These are phyloP conservation scores for Atopsyche davidsoni DNA, from an alignment of 1,140 invertebrate species.

Conservation along the genomic window DNA sequence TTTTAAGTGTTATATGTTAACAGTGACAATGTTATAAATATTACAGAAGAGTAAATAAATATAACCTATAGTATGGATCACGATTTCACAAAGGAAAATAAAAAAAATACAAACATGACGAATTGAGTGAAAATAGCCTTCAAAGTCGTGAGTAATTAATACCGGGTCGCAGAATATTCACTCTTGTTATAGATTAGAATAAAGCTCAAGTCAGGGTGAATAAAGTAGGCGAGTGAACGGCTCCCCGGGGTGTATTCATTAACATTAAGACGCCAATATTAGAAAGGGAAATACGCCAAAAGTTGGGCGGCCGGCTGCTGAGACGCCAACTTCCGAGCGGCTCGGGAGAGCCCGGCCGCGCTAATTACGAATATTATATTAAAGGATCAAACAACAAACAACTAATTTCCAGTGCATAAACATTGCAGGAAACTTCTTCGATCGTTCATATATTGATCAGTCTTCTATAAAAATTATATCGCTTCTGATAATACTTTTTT, in stretches of 20 bases:
- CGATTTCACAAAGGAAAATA: too few species aligned
- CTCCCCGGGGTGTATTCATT: constrained; percentile 28
- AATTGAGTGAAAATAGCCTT: too few species aligned
- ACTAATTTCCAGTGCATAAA: too few species aligned
- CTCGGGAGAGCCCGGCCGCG: constrained; percentile 8
- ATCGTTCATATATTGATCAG: too few species aligned
- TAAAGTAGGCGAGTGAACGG: constrained; percentile 26
- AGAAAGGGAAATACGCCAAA: constrained; percentile 25
- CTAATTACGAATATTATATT: constrained; percentile 30
- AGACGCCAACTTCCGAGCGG: constrained; percentile 19
- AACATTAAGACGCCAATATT: constrained; percentile 28
- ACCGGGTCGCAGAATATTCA: constrained; percentile 17
- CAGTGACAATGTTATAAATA: too few species aligned
- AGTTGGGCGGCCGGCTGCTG: constrained; percentile 17
- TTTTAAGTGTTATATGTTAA: too few species aligned
- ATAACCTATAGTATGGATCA: too few species aligned
- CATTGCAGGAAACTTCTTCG: too few species aligned
- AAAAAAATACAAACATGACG: too few species aligned
- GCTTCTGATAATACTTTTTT: too few species aligned
- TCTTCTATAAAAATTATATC: too few species aligned
- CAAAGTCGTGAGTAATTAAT: constrained; percentile 1
- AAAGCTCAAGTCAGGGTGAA: constrained; percentile 19
- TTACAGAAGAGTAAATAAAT: too few species aligned
- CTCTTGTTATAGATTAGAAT: constrained; percentile 25
- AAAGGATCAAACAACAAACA: constrained; percentile 23